Percentiles rank a stretch among this genome's conserved stretches.
These are phyloP conservation scores for Buathra laborator DNA, from an alignment of 2,888 invertebrate genomes.

Conservation along the genomic window DNA sequence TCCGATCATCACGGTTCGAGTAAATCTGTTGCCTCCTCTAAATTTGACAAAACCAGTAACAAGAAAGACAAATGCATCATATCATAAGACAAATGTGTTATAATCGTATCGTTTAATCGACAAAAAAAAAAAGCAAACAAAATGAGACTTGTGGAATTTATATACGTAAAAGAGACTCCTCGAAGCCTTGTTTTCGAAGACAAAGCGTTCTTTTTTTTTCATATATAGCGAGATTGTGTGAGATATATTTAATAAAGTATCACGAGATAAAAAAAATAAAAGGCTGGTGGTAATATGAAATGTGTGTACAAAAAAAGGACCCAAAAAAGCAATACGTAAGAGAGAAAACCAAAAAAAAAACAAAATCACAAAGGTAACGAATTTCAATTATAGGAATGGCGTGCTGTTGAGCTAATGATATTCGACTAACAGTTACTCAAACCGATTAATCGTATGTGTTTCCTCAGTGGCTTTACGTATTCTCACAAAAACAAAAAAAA, in stretches of 20 bases:
- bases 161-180: constrained; percentile 45
- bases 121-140: constrained; percentile 10
- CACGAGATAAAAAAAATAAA: constrained; percentile 71
- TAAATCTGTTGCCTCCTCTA: constrained; percentile 74
- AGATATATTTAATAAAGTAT: constrained; percentile 81
- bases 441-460: constrained; percentile 78
- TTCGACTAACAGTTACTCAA: constrained; percentile 76
- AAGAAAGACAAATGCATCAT: constrained; percentile 81
- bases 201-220: constrained; percentile 63
- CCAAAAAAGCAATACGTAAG: constrained; percentile 51
- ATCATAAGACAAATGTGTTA: constrained; percentile 71
- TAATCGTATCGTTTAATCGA: constrained; percentile 42
- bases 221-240: constrained; percentile 77
- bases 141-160: constrained; percentile 45
- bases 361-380: constrained; percentile 76
- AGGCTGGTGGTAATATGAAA: constrained; percentile 79
- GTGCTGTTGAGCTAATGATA: constrained; percentile 78
- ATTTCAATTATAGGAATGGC: constrained; percentile 77
- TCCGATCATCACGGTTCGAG: constrained; percentile 73
- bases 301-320: constrained; percentile 48
- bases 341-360: constrained; percentile 49
- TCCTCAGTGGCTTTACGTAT: constrained; percentile 74
- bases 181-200: constrained; percentile 22
- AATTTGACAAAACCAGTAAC: constrained; percentile 71
- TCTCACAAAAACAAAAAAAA: constrained; percentile 25